phyloP scores from a whole-genome alignment of 2,888 invertebrate genomes.

The Tetranychus truncatus region DNA sequence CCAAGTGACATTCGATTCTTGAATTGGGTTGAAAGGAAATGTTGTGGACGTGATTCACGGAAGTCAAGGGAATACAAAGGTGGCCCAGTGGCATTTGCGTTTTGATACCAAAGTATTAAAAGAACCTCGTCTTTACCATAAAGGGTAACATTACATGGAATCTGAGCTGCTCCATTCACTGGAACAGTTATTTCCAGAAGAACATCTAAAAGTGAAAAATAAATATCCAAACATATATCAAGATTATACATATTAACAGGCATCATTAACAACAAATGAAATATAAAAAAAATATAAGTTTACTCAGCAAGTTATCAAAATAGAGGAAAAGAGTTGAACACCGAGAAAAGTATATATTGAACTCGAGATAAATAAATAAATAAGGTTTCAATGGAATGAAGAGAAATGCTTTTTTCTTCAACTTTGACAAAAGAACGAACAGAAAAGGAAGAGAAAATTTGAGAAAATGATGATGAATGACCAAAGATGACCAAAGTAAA shows the following conservation, averaged over 20 bases:
- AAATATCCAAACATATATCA: neutral
- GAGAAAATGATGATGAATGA: too few species aligned
- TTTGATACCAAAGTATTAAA: constrained; percentile 12
- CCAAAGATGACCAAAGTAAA: too few species aligned
- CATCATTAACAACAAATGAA: too few species aligned
- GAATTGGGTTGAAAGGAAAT: neutral
- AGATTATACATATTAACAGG: neutral
- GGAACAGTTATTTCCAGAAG: constrained; percentile 3
- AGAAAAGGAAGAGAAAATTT: too few species aligned
- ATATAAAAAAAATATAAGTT: too few species aligned
- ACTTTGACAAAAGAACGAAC: too few species aligned
- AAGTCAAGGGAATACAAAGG: constrained; percentile 11
- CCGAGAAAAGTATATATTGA: too few species aligned
- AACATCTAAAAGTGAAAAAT: neutral
- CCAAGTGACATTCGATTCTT: neutral
- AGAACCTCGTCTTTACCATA: constrained; percentile 1
- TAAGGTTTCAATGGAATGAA: too few species aligned
- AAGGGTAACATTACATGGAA: constrained; percentile 7
- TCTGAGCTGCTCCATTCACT: neutral
- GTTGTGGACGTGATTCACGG: neutral
- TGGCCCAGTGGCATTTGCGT: constrained; percentile 7
- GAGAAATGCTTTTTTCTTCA: too few species aligned
- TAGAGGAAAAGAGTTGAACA: too few species aligned
- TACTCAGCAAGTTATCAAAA: too few species aligned
- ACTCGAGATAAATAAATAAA: too few species aligned